Base-by-base conservation (phyloP, 2,113 vertebrate genomes). In the Melanerpes formicivorus region DNA sequence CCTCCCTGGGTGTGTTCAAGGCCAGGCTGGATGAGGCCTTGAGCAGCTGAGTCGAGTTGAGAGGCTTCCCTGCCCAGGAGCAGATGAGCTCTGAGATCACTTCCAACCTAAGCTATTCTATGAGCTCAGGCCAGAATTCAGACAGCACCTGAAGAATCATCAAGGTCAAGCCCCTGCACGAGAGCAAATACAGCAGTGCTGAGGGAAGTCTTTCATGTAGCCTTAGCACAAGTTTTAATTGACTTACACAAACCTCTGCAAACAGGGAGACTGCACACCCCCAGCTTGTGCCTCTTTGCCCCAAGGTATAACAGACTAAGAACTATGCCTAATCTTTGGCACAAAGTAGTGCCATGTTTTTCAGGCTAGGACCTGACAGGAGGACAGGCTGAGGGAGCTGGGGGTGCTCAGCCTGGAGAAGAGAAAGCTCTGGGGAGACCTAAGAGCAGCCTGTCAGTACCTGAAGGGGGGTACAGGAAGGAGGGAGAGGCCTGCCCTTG, bases 81-180 rank as follows among this genome's bases (percentile, higher is more conserved):
- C 12, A 23, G 50, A 23, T 23, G 50, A 52, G 13, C 50, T 25
- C 50, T 25, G 23, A 23, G 50, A 22, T 52, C 50, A 22, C 50
- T 52, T 13, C 50, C 50, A 23, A 52, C 50, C 22, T 52, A 52
- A 52, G 50, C 22, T 11, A 52, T 52, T 52, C 22, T 52, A 52
- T 52, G 22, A 79, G 32, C 21, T 66, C 18, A 77, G 65, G 25
- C 18, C 29, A 27, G 14, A 88, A 71, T 44, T 67, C 21, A 84
- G n/a, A 70, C 5, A 79, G 26, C 48, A 84, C 29, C 74, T 48
- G 46, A 91, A 90, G 32, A 80, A 75, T 72, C 25, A 69, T 27
- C 34, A 66, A 25, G 22, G 34, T 73, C 55, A 92, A 66, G 1
- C 7, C 13, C 13, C 25, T 62, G n/a, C 1, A 0, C 1, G 1